Evolutionary conservation across 1,140 invertebrate species (phyloP), one percentile per base, ranked within the genome.

Genomic region (Drosophila tsacasi): DNA sequence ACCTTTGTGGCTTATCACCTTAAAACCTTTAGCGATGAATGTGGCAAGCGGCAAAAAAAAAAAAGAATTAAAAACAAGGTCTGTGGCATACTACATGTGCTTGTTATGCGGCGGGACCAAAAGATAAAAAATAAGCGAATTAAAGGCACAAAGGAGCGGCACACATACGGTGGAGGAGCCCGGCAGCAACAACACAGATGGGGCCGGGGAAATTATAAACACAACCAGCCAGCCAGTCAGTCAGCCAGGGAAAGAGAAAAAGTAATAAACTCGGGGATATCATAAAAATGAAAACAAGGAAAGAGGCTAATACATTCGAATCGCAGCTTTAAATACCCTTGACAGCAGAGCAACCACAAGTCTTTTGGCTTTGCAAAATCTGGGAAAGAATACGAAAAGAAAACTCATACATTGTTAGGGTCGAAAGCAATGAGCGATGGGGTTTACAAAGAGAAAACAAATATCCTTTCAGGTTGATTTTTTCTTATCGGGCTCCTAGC

Each of bases 1-100:
- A 73, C 69, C 69, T 73, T 37, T 73, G 67, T 73, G 69, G 69
- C 69, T 73, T 73, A 73, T 73, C 69, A 73, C 69, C 67, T 73
- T 73, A 73, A 73, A 73, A 73, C 69, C 69, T 73, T 73, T 73
- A 44, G 67, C 67, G 52, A 73, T 49, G 69, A 73, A 73, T 73
- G 67, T 61, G 67, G 69, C 69, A 57, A 72, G 30, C 54, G 39
- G 52, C 30, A 47, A 54, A 65, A 66, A 66, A 65, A 65, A 40
- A 67, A 37, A 10, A 5, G 25, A 52, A 49, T 3, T 32, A 42
- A 72, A 68, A 58, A 71, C 68, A 72, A 71, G 67, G 54, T 54
- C 67, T 46, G 32, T 17, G 46, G 46, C 69, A 72, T 72, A 73
- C 69, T 72, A 73, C 69, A 73, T 72, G 37, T 50, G 69, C 66